Evolutionary conservation across 1,140 invertebrate species (phyloP).

Genomic region (Cotesia typhae): DNA sequence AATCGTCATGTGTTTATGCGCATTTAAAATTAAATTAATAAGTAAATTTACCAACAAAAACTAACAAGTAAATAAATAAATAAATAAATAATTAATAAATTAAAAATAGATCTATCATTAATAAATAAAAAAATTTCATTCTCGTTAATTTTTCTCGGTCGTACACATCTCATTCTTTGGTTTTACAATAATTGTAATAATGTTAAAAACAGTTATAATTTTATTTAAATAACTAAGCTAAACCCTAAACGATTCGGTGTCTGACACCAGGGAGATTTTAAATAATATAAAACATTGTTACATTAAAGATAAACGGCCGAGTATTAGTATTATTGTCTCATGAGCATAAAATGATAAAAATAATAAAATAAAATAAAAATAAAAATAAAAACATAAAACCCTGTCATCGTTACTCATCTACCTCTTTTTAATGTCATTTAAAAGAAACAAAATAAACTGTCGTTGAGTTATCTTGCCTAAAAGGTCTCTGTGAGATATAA

Average conservation of each 20-base stretch:
- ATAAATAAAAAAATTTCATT: neutral
- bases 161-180: neutral
- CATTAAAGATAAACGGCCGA: slow-evolving; percentile 39
- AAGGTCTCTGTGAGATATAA: slow-evolving; percentile 19
- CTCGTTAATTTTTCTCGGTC: neutral
- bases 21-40: slow-evolving; percentile 3
- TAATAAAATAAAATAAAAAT: slow-evolving; percentile 15
- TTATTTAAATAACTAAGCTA: slow-evolving; percentile 11
- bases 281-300: slow-evolving; percentile 33
- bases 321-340: slow-evolving; percentile 41
- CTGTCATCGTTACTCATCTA: slow-evolving; percentile 37
- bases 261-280: slow-evolving; percentile 14
- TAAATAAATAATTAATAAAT: neutral
- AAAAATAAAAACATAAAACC: slow-evolving; percentile 29
- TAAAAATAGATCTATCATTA: too few relatives aligned
- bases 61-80: neutral
- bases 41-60: neutral
- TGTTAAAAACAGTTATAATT: neutral
- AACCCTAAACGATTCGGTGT: slow-evolving; percentile 29
- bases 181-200: neutral
- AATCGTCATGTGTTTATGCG: slow-evolving; percentile 26
- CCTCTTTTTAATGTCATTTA: slow-evolving; percentile 35
- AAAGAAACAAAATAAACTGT: slow-evolving; percentile 1
- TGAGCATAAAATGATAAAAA: slow-evolving; percentile 17
- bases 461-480: slow-evolving; percentile 30